These are phyloP conservation scores for Coronaproctus castanopsis DNA, from an alignment of 2,888 invertebrate species.

Conservation along the genomic window DNA sequence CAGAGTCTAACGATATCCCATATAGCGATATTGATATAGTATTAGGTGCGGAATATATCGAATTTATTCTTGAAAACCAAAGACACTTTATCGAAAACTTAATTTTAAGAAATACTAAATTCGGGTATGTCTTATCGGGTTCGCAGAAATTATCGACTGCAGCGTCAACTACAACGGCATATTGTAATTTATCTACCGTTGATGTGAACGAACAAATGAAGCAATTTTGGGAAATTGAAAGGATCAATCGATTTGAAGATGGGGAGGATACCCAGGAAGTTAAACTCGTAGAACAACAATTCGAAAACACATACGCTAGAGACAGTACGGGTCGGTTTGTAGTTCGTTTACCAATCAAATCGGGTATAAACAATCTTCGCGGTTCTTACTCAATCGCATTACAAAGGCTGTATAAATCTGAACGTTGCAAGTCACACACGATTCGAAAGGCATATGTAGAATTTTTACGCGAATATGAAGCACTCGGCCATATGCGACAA, in stretches of 20 bases:
- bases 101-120: conserved; percentile 3
- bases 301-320: not conserved
- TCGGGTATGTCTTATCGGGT: conserved; percentile 8
- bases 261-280: not conserved
- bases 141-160: no score
- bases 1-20: not conserved
- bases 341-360: conserved; percentile 1
- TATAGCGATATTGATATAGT: not conserved
- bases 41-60: conserved; percentile 1
- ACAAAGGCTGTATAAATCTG: not conserved
- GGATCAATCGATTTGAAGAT: not conserved
- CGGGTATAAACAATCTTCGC: not conserved
- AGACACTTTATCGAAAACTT: conserved; percentile 1
- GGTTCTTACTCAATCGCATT: not conserved
- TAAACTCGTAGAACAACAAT: not conserved
- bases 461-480: conserved; percentile 6
- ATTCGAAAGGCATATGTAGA: conserved; percentile 2
- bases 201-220: conserved; percentile 1
- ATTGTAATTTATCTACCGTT: not conserved
- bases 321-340: conserved; percentile 4
- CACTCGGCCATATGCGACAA: conserved; percentile 5
- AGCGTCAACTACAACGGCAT: not conserved
- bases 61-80: not conserved
- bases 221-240: conserved; percentile 11
- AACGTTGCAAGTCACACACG: not conserved